Conservation (phyloP, 2,113 vertebrate genomes). For the Oreochromis niloticus region DNA sequence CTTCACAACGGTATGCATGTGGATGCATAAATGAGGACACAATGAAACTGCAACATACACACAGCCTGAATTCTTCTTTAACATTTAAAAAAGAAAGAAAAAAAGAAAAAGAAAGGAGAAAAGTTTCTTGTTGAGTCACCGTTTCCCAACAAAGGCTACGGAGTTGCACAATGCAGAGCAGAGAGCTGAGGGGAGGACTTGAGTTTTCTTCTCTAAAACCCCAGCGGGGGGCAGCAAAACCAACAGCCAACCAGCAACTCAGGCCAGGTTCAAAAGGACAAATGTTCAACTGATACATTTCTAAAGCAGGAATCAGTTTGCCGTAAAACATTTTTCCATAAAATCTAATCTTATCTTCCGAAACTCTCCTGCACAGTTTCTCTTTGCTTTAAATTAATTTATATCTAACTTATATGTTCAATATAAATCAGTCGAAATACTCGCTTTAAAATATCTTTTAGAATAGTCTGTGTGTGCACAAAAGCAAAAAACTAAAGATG, state of each 20-base stretch:
- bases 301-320: neutral
- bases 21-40: neutral
- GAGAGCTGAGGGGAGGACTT: neutral
- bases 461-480: neutral
- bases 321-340: neutral
- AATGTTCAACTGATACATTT: neutral
- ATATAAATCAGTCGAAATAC: neutral
- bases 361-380: neutral
- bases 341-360: neutral
- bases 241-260: neutral
- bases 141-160: constrained; percentile 1
- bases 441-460: neutral
- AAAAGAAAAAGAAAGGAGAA: neutral
- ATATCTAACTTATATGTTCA: neutral
- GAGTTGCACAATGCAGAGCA: constrained; percentile 19
- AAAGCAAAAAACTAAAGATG: neutral
- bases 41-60: neutral
- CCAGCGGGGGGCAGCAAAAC: constrained; percentile 54
- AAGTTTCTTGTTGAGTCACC: constrained; percentile 30
- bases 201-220: neutral
- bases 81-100: neutral
- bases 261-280: constrained; percentile 13
- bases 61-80: neutral
- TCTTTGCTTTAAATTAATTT: neutral
- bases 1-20: neutral